These are phyloP conservation scores for Parauchenoglanis punctatus DNA, from an alignment of 2,797 vertebrate species.

Conservation along the genomic window DNA sequence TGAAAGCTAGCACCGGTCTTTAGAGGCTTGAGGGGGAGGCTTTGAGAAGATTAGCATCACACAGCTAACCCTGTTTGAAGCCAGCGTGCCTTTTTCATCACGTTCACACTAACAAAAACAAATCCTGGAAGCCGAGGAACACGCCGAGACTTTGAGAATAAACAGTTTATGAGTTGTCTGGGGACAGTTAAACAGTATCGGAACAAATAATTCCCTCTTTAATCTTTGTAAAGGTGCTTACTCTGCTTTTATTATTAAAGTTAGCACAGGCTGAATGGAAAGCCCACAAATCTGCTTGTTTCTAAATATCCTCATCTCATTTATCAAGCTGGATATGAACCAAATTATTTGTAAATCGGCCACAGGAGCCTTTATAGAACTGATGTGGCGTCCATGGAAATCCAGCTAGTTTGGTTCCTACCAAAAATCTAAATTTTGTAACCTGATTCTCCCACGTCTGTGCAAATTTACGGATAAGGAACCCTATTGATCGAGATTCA, in stretches of 20 bases:
- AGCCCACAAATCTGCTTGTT: not conserved
- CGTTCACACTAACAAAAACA: constrained; percentile 35
- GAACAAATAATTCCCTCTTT: constrained; percentile 21
- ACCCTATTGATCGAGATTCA: not conserved
- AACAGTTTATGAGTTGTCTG: constrained; percentile 22
- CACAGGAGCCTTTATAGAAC: not conserved
- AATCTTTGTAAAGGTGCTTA: not conserved
- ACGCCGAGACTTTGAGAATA: constrained; percentile 22
- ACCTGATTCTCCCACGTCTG: not conserved
- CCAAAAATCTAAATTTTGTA: not conserved
- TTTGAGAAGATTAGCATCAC: constrained; percentile 53
- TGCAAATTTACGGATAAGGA: not conserved
- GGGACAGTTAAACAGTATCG: not conserved
- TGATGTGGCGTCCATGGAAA: not conserved
- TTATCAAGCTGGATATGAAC: not conserved
- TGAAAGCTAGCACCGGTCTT: constrained; percentile 42
- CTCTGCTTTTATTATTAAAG: not conserved
- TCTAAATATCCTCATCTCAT: not conserved
- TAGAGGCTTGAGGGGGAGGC: constrained; percentile 30
- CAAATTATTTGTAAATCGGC: not conserved
- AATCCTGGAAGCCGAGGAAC: constrained; percentile 21
- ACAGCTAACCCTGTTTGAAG: constrained; percentile 44
- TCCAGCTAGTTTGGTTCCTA: not conserved
- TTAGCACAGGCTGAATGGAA: not conserved
- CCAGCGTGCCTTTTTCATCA: constrained; percentile 37